Percentiles rank a stretch among this genome's conserved stretches.
Conservation (phyloP, 2,888 invertebrate genomes). For the Harpagoxenus sublaevis region DNA sequence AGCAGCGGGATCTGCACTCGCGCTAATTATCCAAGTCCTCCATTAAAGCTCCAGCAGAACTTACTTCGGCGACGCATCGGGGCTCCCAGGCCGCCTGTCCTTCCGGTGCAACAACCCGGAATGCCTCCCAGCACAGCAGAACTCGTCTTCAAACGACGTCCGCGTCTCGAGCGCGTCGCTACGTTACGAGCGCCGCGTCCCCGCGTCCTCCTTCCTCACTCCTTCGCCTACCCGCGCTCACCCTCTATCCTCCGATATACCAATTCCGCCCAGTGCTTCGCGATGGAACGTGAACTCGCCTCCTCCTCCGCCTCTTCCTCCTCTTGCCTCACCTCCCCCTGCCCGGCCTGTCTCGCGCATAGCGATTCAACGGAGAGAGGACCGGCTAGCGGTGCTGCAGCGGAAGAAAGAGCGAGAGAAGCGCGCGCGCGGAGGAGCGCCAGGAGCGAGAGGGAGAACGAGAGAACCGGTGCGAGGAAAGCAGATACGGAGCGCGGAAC, state of each 20-base stretch:
- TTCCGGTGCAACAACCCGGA: constrained; percentile 71
- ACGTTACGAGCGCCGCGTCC: constrained; percentile 61
- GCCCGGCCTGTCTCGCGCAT: constrained; percentile 50
- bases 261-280: constrained; percentile 70
- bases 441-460: constrained; percentile 43
- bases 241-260: constrained; percentile 68
- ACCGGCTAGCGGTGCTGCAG: constrained; percentile 61
- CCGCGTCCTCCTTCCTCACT: constrained; percentile 29
- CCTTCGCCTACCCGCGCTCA: constrained; percentile 49
- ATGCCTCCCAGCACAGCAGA: constrained; percentile 64
- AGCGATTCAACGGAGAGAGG: constrained; percentile 54
- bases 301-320: constrained; percentile 22
- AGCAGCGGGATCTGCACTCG: constrained; percentile 54
- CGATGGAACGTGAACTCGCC: constrained; percentile 74
- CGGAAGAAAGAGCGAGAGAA: constrained; percentile 57
- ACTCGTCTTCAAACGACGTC: constrained; percentile 65
- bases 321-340: constrained; percentile 13
- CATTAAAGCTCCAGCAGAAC: constrained; percentile 49
- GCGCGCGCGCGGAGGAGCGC: constrained; percentile 30
- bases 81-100: constrained; percentile 57
- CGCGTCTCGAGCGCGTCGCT: constrained; percentile 69
- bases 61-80: constrained; percentile 53
- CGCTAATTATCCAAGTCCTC: constrained; percentile 56
- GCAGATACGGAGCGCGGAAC: constrained; percentile 53
- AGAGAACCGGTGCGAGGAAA: constrained; percentile 48